phyloP scores from a whole-genome alignment of 1,140 invertebrate genomes.

The Heliconius himera region DNA sequence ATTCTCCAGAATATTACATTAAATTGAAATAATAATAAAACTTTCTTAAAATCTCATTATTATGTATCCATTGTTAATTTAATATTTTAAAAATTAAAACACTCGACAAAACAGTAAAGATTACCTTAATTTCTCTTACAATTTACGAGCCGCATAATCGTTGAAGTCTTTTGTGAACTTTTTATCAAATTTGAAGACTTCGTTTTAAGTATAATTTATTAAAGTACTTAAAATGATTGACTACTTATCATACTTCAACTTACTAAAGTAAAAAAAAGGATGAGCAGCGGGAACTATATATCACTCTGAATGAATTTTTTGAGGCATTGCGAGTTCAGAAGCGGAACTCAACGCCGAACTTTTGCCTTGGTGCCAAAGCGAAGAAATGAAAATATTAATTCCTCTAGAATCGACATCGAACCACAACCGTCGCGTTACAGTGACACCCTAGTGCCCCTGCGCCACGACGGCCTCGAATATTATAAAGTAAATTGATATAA shows the following conservation, averaged over 20 bases:
- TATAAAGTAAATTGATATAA: conserved; percentile 6
- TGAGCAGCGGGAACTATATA: too few relatives aligned
- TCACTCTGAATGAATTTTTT: too few relatives aligned
- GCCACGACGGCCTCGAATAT: background rate
- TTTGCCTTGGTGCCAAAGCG: too few relatives aligned
- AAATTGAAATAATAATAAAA: background rate
- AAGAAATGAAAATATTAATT: too few relatives aligned
- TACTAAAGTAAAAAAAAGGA: too few relatives aligned
- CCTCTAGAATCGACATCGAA: too few relatives aligned
- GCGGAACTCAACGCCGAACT: too few relatives aligned
- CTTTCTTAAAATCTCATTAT: conserved; percentile 26
- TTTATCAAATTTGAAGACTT: background rate
- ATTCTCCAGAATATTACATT: background rate
- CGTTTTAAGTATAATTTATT: background rate
- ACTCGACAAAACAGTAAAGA: background rate
- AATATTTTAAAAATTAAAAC: background rate
- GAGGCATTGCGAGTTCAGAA: too few relatives aligned
- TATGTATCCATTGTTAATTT: conserved; percentile 16
- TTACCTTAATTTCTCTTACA: background rate
- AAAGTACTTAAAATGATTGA: background rate
- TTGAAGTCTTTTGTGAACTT: background rate
- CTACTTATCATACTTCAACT: background rate
- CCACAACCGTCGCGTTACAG: too few relatives aligned
- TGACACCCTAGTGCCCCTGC: too few relatives aligned
- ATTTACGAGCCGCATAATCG: background rate